These are phyloP conservation scores for Brachionichthys hirsutus DNA, from an alignment of 2,113 vertebrate genomes.

Conservation along the genomic window DNA sequence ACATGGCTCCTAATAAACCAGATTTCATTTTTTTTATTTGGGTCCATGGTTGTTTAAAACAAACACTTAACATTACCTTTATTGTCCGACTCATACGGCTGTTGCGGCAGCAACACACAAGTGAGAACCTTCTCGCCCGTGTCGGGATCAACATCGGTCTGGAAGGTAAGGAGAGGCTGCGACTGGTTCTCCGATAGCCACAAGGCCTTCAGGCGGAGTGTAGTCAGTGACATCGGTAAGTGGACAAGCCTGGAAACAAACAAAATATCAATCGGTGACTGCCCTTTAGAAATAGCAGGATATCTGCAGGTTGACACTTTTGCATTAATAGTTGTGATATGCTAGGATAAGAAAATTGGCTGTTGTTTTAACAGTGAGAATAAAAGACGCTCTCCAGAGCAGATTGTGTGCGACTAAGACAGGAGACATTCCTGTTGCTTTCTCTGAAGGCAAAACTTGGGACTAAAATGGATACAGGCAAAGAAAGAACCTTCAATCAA, in stretches of 20 bases:
- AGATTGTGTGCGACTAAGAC: conserved; percentile 20
- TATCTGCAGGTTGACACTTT: background rate
- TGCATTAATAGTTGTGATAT: background rate
- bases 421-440: background rate
- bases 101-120: conserved; percentile 95
- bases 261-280: background rate
- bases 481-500: background rate
- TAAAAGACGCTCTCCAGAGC: conserved; percentile 22
- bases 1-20: background rate
- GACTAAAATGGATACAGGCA: conserved; percentile 18
- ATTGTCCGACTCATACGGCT: conserved; percentile 83
- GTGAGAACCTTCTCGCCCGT: conserved; percentile 94
- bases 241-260: conserved; percentile 79
- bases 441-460: conserved; percentile 22
- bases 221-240: conserved; percentile 89
- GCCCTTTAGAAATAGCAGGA: background rate
- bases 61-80: conserved; percentile 80
- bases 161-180: conserved; percentile 94
- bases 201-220: conserved; percentile 91
- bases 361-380: conserved; percentile 12
- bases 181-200: conserved; percentile 99
- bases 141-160: conserved; percentile 87
- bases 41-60: too few relatives aligned
- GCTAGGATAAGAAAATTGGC: background rate
- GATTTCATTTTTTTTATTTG: too few relatives aligned